Base-by-base conservation (phyloP, 53 echinoderm and acorn worm genomes). In the Temnopleurus reevesii region DNA sequence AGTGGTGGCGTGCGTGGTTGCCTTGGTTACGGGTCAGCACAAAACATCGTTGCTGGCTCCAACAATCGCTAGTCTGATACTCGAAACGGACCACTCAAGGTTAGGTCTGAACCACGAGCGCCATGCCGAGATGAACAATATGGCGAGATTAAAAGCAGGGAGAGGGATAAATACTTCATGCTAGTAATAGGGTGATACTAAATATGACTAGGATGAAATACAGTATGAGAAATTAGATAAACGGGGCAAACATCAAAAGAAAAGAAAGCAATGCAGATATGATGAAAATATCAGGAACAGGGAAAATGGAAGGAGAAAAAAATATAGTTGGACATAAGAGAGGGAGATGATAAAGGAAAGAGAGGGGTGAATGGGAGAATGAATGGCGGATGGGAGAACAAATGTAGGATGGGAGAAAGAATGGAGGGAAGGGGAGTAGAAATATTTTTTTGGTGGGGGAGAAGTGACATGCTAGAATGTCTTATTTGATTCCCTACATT, bases 11-110 rank as follows among this genome's bases (percentile, higher is more conserved):
- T 79, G 49, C 49, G 26, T 49, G 25, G 79, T 79, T 26, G 10
- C 79, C 49, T 26, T 79, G 79, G 79, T 46, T 46, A 79, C 79
- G 17, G 5, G 35, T 29, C 18, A 4, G 79, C 46, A 79, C 51
- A 79, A 79, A 26, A 47, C 71, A 71, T 71, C 71, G n/a, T 71
- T 21, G 21, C 71, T 41, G 63, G 38, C 71, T 38, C 30, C 41
- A 12, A 71, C 71, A 71, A 71, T 38, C 27, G 64, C 25, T 25
- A 1, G 64, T 17, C 34, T 33, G 64, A 64, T 64, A 64, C 64
- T 64, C 33, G 35, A 33, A 31, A 58, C 17, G 41, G 71, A 36
- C 21, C 21, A 71, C 41, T 71, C 71, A 71, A 71, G 71, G 71
- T 71, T 71, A 71, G 43, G 41, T 41, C 71, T 71, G 71, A 38